Evolutionary conservation across 2,888 invertebrate species (phyloP), one percentile per base, ranked within the genome.

Genomic region (Oscheius onirici): DNA sequence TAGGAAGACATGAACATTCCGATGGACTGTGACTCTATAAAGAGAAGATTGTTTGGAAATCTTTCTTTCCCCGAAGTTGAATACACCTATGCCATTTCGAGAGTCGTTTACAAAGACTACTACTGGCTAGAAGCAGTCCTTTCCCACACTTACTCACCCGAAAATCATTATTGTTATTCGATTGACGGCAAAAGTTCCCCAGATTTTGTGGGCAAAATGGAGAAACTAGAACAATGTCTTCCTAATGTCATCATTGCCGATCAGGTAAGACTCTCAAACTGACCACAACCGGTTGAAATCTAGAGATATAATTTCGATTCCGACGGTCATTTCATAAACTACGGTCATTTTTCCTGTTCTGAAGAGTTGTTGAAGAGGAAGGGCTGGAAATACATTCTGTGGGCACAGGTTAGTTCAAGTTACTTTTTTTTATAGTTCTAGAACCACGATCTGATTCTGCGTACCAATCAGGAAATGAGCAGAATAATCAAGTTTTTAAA

Each of bases 401-500:
- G 70, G 70, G 40, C 61, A 20, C 70, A 70, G 41, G 70, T 70
- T n/a, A 24, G 10, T 52, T 22, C 11, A 20, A 13, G 8, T 22
- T 46, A 34, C 8, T 15, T 51, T 5, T 8, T 10, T 11, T 54
- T 34, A 6, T 8, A 24, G 24, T 34, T 52, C 20, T n/a, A 70
- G 70, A 70, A 70, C 41, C 51, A 70, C 24, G 70, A 63, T 52
- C 17, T 70, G 5, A 49, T 70, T 15, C 22, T 70, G 10, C 49
- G 63, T 26, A 70, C 70, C 3, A 70, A 70, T 28, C n/a, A 70
- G 26, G 70, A 70, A 63, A 63, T 70, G 43, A 63, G 70, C 26
- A 10, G n/a, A 3, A 70, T 70, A 10, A 70, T 70, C 22, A 17
- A 22, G 1, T 70, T 63, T 28, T 54, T 70, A 22, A 70, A 70